Evolutionary conservation across 2,888 invertebrate species (phyloP).

Genomic region (Torymus auratus): DNA sequence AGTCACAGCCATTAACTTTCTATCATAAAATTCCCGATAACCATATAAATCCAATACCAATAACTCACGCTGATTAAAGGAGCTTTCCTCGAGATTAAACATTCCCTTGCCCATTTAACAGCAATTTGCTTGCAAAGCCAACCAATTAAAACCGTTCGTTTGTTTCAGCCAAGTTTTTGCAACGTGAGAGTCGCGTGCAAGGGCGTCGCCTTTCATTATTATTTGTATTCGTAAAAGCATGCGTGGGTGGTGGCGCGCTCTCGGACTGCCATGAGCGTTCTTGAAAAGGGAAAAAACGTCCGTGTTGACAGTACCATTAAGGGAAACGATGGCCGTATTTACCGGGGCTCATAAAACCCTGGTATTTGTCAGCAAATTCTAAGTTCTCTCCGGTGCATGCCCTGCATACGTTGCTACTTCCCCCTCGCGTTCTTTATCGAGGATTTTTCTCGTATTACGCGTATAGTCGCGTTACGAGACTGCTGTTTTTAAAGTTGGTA

Average conservation of each 20-base stretch:
- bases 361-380: conserved; percentile 59
- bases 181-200: conserved; percentile 11
- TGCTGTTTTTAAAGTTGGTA: no score
- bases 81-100: no score
- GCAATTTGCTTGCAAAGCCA: no score
- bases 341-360: conserved; percentile 62
- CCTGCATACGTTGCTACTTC: no score
- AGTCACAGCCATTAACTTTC: neutral
- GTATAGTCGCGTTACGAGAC: no score
- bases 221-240: conserved; percentile 63
- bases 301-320: conserved; percentile 68
- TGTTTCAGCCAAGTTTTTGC: no score
- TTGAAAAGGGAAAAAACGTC: neutral
- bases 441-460: neutral
- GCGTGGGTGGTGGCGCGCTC: conserved; percentile 62
- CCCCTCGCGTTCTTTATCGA: neutral
- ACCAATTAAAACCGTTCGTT: no score
- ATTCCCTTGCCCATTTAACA: no score
- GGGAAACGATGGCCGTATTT: conserved; percentile 59
- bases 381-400: neutral
- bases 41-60: no score
- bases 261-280: neutral
- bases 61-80: no score
- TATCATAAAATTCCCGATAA: no score
- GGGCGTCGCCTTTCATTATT: conserved; percentile 57